phyloP scores from a whole-genome alignment of 1,140 invertebrate genomes.

The Aphidius ervi region DNA sequence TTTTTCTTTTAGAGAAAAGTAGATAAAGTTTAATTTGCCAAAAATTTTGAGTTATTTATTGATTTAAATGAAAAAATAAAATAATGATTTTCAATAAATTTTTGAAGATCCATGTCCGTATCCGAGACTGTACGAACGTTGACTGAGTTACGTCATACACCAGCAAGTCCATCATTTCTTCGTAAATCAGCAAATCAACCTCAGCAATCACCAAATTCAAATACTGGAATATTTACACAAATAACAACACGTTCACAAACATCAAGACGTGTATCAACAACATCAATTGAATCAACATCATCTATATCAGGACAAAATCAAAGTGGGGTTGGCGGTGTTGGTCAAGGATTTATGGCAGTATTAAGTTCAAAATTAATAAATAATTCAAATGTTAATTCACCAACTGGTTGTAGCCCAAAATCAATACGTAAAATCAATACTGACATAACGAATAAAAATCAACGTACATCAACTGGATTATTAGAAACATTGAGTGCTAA shows the following conservation, averaged over 20 bases:
- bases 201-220: slow-evolving; percentile 23
- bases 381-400: slow-evolving; percentile 41
- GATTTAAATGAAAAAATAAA: too few relatives aligned
- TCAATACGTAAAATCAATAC: slow-evolving; percentile 33
- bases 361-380: slow-evolving; percentile 66
- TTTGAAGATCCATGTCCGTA: slow-evolving; percentile 56
- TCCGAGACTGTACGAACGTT: slow-evolving; percentile 82
- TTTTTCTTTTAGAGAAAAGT: too few relatives aligned
- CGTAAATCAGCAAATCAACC: slow-evolving; percentile 52
- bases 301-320: slow-evolving; percentile 17
- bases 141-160: slow-evolving; percentile 79
- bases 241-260: slow-evolving; percentile 30
- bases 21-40: too few relatives aligned
- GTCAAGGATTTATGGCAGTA: slow-evolving; percentile 66
- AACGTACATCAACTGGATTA: slow-evolving; percentile 58
- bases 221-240: slow-evolving; percentile 15
- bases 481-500: slow-evolving; percentile 74
- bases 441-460: slow-evolving; percentile 30
- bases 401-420: slow-evolving; percentile 44
- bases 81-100: background rate
- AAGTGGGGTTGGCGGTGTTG: slow-evolving; percentile 53
- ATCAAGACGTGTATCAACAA: slow-evolving; percentile 54
- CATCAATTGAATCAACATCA: slow-evolving; percentile 43
- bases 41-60: too few relatives aligned
- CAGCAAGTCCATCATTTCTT: slow-evolving; percentile 75